Evolutionary conservation across 2,888 invertebrate species (phyloP).

Genomic region (Choristoneura rosaceana): DNA sequence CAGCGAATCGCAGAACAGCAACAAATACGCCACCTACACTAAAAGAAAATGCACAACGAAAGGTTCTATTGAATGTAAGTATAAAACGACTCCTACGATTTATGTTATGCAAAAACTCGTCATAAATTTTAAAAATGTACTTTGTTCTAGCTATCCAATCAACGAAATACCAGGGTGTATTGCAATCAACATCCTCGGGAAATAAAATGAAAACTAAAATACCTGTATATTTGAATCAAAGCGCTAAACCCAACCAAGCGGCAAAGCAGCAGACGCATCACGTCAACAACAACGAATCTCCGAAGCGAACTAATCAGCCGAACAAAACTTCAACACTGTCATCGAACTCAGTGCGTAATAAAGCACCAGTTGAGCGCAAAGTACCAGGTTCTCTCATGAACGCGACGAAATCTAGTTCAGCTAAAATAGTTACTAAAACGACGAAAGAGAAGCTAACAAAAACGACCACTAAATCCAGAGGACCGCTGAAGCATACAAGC

Average conservation of each 20-base stretch:
- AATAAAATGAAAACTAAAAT: constrained; percentile 65
- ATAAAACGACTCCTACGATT: constrained; percentile 2
- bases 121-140: background rate
- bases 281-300: constrained; percentile 38
- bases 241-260: constrained; percentile 44
- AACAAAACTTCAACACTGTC: background rate
- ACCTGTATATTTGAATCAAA: constrained; percentile 63
- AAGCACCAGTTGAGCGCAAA: constrained; percentile 52
- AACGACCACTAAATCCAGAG: constrained; percentile 4
- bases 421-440: constrained; percentile 79
- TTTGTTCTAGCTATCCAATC: constrained; percentile 56
- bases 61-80: constrained; percentile 67
- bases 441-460: constrained; percentile 53
- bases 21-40: constrained; percentile 76
- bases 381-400: constrained; percentile 76
- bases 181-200: constrained; percentile 44
- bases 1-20: constrained; percentile 70
- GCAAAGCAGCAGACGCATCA: constrained; percentile 45
- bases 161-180: constrained; percentile 46
- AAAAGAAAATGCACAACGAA: constrained; percentile 63
- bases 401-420: constrained; percentile 86
- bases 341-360: constrained; percentile 34
- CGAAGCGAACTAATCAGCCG: constrained; percentile 10
- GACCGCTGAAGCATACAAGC: constrained; percentile 43
- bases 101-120: background rate